These are phyloP conservation scores for Octopus sinensis DNA, from an alignment of 1,140 invertebrate genomes.

Conservation along the genomic window DNA sequence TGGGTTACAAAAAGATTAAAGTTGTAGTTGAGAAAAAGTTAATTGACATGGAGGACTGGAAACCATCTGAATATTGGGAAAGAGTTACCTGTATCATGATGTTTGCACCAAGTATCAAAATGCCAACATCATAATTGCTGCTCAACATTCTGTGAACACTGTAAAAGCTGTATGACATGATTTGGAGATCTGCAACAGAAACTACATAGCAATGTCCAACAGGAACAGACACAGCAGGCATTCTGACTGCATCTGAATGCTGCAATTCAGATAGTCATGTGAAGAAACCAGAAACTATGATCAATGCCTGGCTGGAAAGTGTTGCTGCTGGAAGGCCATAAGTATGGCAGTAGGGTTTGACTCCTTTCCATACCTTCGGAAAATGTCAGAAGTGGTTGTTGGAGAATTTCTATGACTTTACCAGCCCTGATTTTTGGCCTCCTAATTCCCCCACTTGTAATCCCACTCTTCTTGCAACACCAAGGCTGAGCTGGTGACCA, in stretches of 20 bases:
- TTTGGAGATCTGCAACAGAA: not conserved
- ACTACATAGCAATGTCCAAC: not conserved
- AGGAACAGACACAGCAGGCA: not conserved
- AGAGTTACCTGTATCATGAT: not conserved
- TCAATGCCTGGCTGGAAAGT: no score
- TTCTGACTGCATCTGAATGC: not conserved
- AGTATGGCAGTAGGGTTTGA: no score
- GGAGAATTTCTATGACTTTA: no score
- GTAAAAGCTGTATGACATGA: not conserved
- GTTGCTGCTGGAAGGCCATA: no score
- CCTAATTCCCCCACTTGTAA: no score
- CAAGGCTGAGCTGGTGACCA: no score
- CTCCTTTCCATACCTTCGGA: no score
- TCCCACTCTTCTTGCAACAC: no score
- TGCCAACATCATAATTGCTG: not conserved
- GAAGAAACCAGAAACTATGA: no score
- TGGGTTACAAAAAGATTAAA: not conserved
- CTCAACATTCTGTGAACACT: not conserved
- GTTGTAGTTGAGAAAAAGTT: not conserved
- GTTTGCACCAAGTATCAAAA: not conserved
- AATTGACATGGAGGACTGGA: not conserved
- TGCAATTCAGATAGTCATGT: not conserved
- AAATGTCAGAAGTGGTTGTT: no score
- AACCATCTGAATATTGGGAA: not conserved
- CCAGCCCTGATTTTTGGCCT: no score